Base-by-base conservation (phyloP, 2,113 vertebrate genomes). In the Misgurnus anguillicaudatus region DNA sequence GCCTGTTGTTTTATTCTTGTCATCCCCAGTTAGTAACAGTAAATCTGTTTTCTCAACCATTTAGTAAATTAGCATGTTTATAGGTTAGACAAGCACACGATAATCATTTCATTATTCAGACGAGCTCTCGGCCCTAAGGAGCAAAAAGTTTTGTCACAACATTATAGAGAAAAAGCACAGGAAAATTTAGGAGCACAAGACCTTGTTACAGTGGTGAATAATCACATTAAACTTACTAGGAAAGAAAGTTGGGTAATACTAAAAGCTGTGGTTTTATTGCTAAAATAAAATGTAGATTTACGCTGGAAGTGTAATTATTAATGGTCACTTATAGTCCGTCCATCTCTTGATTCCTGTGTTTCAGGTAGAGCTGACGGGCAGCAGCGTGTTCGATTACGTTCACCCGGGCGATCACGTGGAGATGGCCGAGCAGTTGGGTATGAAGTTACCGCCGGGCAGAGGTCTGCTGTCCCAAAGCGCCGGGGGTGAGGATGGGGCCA, bases 331-430 rank as follows among this genome's bases (percentile, higher is more conserved):
- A 57, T 57, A 2, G 53, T n/a, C 16, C 6, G 6, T 19, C 53
- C 17, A 6, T 19, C 13, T 57, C 17, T 57, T 19, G 53, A 19
- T 57, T 57, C 2, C 7, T 7, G 17, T 19, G 67, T 85, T 87
- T 79, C 89, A 99, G 98, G 98, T 99, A 93, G 98, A 99, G 95
- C 93, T 99, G 93, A 98, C 97, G 58, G 98, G 98, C 91, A 99
- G 98, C 95, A 99, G 98, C 11, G 94, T 93, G 78, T 99, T 99
- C 83, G 98, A 99, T 91, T 99, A 99, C 87, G 93, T 99, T 83
- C 97, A 99, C 91, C 98, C 98, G 0, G 97, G 97, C 71, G 98
- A 99, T 89, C 98, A 99, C 45, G 97, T 97, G 92, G 98, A 99
- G 91, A 96, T 95, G 96, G 98, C 98, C 3, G 98, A 99, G 90